Conservation (phyloP, 2,113 vertebrate species). For the Aix galericulata region DNA sequence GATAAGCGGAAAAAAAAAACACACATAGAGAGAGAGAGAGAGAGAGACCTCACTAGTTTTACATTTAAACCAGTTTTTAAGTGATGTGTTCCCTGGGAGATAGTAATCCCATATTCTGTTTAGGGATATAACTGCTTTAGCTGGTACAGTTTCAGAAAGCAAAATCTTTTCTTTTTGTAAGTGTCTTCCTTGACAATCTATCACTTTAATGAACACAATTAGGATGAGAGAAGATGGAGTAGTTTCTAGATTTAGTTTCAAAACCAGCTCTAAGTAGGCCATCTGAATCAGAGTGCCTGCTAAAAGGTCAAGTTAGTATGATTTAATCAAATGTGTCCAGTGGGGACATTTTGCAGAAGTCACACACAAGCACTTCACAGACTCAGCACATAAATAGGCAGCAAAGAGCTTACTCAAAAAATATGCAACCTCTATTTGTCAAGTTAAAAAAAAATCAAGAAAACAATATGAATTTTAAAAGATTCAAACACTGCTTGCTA, state of each 20-base stretch:
- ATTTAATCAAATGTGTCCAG: constrained; percentile 4
- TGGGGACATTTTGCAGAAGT: neutral
- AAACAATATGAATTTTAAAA: neutral
- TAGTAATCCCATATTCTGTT: neutral
- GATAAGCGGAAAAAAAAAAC: neutral
- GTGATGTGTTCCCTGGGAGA: neutral
- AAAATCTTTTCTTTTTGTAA: neutral
- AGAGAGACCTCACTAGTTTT: neutral
- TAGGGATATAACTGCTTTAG: neutral
- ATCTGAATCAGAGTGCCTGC: neutral
- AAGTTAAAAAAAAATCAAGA: neutral
- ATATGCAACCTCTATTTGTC: neutral
- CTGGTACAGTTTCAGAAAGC: neutral
- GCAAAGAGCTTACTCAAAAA: neutral
- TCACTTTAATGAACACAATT: neutral
- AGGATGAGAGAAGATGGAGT: neutral
- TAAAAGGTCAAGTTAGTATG: constrained; percentile 6
- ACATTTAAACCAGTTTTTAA: neutral
- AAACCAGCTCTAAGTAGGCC: constrained; percentile 30
- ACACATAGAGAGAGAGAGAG: neutral
- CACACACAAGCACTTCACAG: neutral
- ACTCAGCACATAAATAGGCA: neutral
- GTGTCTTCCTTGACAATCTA: neutral
- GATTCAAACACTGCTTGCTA: neutral
- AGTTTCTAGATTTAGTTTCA: constrained; percentile 31